Percentiles rank a stretch among this genome's conserved stretches.
These are phyloP conservation scores for Anas platyrhynchos DNA, from an alignment of 2,113 vertebrate species.

Conservation along the genomic window DNA sequence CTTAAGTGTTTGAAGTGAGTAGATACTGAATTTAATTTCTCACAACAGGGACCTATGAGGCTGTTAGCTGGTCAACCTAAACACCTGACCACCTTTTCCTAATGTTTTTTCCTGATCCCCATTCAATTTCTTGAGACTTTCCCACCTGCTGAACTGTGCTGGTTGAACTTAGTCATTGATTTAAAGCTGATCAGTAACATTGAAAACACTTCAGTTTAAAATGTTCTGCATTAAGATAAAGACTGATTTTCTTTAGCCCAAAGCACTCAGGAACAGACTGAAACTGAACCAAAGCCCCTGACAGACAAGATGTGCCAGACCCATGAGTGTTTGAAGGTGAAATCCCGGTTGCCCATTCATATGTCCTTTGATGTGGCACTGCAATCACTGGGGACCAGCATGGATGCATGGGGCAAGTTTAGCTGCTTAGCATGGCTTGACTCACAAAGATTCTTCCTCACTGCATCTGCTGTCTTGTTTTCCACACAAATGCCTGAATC, in stretches of 20 bases:
- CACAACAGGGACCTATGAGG: neutral
- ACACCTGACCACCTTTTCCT: neutral
- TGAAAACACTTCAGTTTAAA: neutral
- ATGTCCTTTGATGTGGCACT: neutral
- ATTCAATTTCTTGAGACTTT: neutral
- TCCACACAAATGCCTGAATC: neutral
- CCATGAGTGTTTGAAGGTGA: neutral
- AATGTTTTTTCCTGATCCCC: neutral
- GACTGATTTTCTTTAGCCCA: neutral
- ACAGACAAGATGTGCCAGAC: neutral
- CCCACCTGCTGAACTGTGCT: neutral
- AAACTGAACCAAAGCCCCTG: neutral
- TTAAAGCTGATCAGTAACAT: neutral
- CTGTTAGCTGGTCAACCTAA: neutral
- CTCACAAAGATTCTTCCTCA: neutral
- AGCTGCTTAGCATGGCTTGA: neutral
- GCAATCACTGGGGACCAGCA: neutral
- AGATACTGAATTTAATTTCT: neutral
- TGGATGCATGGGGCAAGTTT: neutral
- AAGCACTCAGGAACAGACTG: neutral
- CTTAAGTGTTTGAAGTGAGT: neutral
- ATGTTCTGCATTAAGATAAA: neutral
- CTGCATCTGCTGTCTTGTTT: neutral
- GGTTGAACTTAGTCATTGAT: neutral
- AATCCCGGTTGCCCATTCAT: neutral